Base-by-base conservation (phyloP, 2,113 vertebrate genomes). In the Poeciliopsis retropinna region DNA sequence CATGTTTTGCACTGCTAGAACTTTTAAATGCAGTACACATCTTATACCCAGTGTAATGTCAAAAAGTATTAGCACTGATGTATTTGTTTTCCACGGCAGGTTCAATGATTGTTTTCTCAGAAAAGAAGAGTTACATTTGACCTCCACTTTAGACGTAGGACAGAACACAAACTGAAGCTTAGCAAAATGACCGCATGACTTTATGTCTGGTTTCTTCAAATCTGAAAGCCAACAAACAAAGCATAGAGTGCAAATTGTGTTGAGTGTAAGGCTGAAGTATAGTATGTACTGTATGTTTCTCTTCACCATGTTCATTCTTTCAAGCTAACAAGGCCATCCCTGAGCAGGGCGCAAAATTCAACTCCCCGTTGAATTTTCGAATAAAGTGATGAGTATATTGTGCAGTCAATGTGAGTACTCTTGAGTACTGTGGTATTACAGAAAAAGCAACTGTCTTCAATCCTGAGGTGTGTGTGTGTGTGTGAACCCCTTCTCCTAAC, bases 361-460 rank as follows among this genome's bases (percentile, higher is more conserved):
- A 94, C 93, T 81, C 79, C 51, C 81, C 51, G 95, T 93, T 94
- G 95, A 95, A 95, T 91, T 94, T 93, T 89, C 73, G 92, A 95
- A 89, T 95, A 95, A 95, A 95, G 95, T 95, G 95, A 95, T 94
- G 93, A 90, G 91, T 94, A 92, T 94, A 92, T 95, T 95, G 95
- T 95, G 95, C 95, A 95, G 93, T 95, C 92, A 89, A 89, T 91
- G 93, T 93, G 89, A 94, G 90, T 92, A 94, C 89, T 92, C 73
- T 80, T 80, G 87, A 87, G 89, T 90, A 92, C 89, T 92, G 88
- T 89, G 84, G 89, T 89, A 87, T 87, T 88, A 88, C 84, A 90
- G 86, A 92, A 91, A 32, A 82, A 90, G 82, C 76, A 91, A 92
- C 90, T 92, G 93, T 94, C 91, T 93, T 94, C 92, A 82, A 92